phyloP scores from a whole-genome alignment of 2,797 vertebrate genomes.

The Cottoperca gobio region DNA sequence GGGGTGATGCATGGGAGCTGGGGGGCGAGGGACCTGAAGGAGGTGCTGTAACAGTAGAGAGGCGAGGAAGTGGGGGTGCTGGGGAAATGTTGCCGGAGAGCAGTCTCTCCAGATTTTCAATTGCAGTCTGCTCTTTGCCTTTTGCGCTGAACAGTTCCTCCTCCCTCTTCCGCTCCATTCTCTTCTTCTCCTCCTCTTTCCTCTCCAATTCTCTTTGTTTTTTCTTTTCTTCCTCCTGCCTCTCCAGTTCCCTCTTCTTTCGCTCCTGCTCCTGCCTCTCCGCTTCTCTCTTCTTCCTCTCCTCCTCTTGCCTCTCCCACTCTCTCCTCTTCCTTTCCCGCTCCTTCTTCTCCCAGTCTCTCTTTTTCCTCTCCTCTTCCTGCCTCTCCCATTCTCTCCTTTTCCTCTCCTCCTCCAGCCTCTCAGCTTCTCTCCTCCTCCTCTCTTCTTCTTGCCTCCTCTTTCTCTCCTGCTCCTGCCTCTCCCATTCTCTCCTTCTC shows the following conservation, averaged over 20 bases:
- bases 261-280: slow-evolving; percentile 70
- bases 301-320: slow-evolving; percentile 57
- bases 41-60: slow-evolving; percentile 62
- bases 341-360: slow-evolving; percentile 65
- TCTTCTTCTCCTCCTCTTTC: slow-evolving; percentile 66
- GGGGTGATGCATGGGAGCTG: slow-evolving; percentile 70
- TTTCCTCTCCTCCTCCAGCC: slow-evolving; percentile 57
- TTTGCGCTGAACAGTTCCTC: slow-evolving; percentile 50
- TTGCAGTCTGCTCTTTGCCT: slow-evolving; percentile 75
- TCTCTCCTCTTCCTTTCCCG: slow-evolving; percentile 66
- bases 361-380: slow-evolving; percentile 70
- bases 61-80: slow-evolving; percentile 73
- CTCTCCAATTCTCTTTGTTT: slow-evolving; percentile 53
- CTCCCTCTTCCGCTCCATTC: slow-evolving; percentile 43
- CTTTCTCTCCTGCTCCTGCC: slow-evolving; percentile 72
- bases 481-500: slow-evolving; percentile 54
- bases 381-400: slow-evolving; percentile 44
- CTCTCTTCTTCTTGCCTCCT: slow-evolving; percentile 62
- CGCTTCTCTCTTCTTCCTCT: slow-evolving; percentile 50
- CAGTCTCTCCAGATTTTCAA: slow-evolving; percentile 82
- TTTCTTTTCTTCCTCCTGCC: slow-evolving; percentile 53
- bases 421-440: slow-evolving; percentile 57
- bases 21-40: slow-evolving; percentile 41
- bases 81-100: slow-evolving; percentile 56
- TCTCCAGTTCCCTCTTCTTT: slow-evolving; percentile 53